phyloP scores from a whole-genome alignment of 2,888 invertebrate species.

The Hypena proboscidalis region DNA sequence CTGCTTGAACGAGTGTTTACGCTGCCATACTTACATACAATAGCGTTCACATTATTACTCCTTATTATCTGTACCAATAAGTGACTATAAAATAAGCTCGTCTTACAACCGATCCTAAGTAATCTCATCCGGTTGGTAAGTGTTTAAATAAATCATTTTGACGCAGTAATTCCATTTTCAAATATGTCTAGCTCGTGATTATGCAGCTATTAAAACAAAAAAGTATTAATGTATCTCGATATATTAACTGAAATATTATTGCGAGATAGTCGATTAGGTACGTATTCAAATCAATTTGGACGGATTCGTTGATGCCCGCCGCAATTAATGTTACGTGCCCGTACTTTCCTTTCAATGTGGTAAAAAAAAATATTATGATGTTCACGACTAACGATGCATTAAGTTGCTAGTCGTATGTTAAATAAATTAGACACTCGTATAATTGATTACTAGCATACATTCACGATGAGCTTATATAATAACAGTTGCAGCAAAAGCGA shows the following conservation, averaged over 20 bases:
- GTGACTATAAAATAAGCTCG: conserved; percentile 22
- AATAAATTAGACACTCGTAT: conserved; percentile 67
- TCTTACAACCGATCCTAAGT: conserved; percentile 18
- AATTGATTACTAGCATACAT: conserved; percentile 62
- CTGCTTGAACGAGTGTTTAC: conserved; percentile 80
- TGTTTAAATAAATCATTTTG: conserved; percentile 61
- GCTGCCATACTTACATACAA: conserved; percentile 75
- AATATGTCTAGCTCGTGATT: conserved; percentile 60
- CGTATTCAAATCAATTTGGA: conserved; percentile 76
- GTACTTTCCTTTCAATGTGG: conserved; percentile 62
- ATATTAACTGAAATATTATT: conserved; percentile 67
- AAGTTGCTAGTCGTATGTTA: conserved; percentile 66
- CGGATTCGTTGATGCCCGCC: conserved; percentile 61
- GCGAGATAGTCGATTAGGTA: conserved; percentile 68
- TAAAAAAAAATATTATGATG: conserved; percentile 62
- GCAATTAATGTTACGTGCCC: conserved; percentile 74
- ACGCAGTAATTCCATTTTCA: conserved; percentile 61
- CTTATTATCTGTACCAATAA: conserved; percentile 48
- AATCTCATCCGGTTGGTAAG: conserved; percentile 35
- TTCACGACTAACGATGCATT: conserved; percentile 74
- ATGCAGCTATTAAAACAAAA: conserved; percentile 62
- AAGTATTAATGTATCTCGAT: conserved; percentile 63
- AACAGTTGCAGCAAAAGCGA: conserved; percentile 18
- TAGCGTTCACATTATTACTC: conserved; percentile 71
- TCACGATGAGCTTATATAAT: conserved; percentile 33